Conservation (phyloP, 2,113 vertebrate species). For the Odontesthes bonariensis region DNA sequence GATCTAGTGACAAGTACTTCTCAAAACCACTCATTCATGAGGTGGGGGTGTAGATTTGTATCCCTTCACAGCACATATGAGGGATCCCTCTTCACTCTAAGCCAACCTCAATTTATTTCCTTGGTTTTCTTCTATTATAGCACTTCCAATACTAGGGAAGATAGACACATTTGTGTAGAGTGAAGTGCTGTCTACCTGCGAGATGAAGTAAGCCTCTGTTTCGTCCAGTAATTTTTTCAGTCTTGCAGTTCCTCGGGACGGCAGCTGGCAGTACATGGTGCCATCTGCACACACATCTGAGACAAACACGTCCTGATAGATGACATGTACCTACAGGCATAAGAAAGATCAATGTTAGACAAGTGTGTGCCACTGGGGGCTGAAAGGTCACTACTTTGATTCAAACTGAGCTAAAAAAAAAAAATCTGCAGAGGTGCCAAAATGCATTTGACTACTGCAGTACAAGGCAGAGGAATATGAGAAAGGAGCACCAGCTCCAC, state of each 20-base stretch:
- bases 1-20: too few species aligned
- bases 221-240: slow-evolving; percentile 86
- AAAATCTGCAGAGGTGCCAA: not conserved
- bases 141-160: not conserved
- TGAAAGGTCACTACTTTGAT: not conserved
- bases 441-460: not conserved
- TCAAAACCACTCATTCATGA: too few species aligned
- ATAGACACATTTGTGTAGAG: not conserved
- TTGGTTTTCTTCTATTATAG: not conserved
- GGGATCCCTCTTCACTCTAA: not conserved
- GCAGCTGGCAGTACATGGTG: slow-evolving; percentile 91
- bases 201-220: slow-evolving; percentile 85
- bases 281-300: slow-evolving; percentile 90
- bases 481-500: not conserved
- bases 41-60: too few species aligned
- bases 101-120: not conserved
- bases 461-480: not conserved
- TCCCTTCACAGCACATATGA: not conserved
- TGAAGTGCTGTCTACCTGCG: slow-evolving; percentile 80
- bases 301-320: slow-evolving; percentile 86
- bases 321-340: slow-evolving; percentile 83
- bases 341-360: not conserved
- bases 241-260: slow-evolving; percentile 87
- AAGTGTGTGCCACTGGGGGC: not conserved
- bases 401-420: slow-evolving; percentile 10